phyloP scores from a whole-genome alignment of 2,797 vertebrate species.

The Parauchenoglanis ngamensis region DNA sequence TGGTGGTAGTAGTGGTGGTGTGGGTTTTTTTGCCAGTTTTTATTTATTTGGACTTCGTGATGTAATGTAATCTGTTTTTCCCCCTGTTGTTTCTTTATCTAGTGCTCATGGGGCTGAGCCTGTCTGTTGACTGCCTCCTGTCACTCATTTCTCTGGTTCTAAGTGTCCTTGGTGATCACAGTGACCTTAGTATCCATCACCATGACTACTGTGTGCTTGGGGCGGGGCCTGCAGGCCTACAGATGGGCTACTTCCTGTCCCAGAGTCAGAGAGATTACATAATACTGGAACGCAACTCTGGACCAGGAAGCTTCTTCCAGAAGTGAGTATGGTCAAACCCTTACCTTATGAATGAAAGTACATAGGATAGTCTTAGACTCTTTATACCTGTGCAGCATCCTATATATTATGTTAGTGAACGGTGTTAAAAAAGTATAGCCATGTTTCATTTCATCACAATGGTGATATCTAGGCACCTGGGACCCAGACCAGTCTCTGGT shows the following conservation, averaged over 20 bases:
- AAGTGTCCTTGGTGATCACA: constrained; percentile 46
- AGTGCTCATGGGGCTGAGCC: constrained; percentile 55
- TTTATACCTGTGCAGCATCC: background rate
- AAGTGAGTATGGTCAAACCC: constrained; percentile 62
- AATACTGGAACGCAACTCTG: constrained; percentile 84
- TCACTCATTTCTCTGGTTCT: constrained; percentile 55
- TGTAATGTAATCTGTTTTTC: background rate
- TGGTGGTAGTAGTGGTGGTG: background rate
- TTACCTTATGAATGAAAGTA: background rate
- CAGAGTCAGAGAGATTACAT: constrained; percentile 81
- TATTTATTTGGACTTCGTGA: background rate
- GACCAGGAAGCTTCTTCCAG: constrained; percentile 88
- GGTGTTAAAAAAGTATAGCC: background rate
- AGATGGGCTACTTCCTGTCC: constrained; percentile 89
- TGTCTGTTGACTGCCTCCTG: constrained; percentile 53
- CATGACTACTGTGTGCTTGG: constrained; percentile 92
- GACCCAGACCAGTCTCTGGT: background rate
- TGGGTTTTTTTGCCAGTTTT: background rate
- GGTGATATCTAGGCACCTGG: background rate
- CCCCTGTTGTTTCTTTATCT: constrained; percentile 11
- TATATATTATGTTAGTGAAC: background rate
- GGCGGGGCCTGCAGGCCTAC: constrained; percentile 89
- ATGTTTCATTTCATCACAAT: background rate
- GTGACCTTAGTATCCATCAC: constrained; percentile 56
- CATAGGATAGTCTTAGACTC: background rate